Conservation (phyloP, 1,140 invertebrate species). For the Rhopalosiphum padi region DNA sequence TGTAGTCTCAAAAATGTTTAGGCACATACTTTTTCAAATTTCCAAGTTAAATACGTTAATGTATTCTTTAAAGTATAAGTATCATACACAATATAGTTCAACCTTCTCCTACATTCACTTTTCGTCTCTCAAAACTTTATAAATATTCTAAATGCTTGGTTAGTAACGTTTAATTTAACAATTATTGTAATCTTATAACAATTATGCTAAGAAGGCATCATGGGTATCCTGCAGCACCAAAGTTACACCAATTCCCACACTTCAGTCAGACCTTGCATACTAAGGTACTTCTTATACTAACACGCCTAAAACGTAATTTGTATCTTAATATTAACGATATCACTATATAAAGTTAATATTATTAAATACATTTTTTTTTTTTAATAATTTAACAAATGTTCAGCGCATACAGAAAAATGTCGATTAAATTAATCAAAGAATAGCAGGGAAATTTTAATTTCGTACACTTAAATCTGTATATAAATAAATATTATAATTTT, state of each 20-base stretch:
- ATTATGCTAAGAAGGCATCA: background rate
- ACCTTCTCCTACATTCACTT: background rate
- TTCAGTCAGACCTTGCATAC: background rate
- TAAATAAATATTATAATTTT: background rate
- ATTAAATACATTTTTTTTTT: background rate
- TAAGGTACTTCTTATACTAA: background rate
- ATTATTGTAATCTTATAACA: conserved; percentile 3
- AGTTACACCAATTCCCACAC: background rate
- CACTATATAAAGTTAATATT: background rate
- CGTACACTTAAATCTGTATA: background rate
- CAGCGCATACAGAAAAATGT: background rate
- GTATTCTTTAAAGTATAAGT: background rate
- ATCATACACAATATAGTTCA: background rate
- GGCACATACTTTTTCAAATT: background rate
- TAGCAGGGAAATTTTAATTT: background rate
- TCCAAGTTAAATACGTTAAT: background rate
- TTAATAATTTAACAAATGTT: background rate
- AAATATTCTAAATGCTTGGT: conserved; percentile 11
- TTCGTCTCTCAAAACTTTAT: background rate
- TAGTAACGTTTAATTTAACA: background rate
- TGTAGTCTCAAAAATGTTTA: no score
- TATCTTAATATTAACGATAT: background rate
- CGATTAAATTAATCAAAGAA: background rate
- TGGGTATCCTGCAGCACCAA: background rate
- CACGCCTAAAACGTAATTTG: background rate